Percentiles rank a stretch among this genome's conserved stretches.
Conservation (phyloP, 2,113 vertebrate genomes). For the Spilogale gracilis region DNA sequence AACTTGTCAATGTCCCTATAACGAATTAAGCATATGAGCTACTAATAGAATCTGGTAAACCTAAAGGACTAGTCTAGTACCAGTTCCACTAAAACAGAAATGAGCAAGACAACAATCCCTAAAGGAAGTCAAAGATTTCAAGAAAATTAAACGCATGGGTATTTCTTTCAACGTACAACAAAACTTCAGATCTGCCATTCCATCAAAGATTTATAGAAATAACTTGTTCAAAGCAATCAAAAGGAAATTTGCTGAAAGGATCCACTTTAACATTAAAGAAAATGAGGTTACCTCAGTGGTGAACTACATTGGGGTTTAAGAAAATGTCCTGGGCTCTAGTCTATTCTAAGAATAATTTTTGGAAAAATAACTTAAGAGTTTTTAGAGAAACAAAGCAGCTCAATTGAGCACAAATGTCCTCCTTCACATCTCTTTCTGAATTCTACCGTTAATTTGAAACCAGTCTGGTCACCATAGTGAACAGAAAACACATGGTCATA, state of each 20-base stretch:
- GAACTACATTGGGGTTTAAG: neutral
- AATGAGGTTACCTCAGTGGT: neutral
- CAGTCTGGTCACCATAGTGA: neutral
- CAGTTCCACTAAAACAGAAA: slow-evolving; percentile 30
- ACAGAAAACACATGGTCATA: neutral
- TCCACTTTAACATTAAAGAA: neutral
- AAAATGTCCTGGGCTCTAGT: neutral
- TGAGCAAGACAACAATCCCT: neutral
- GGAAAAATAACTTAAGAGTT: neutral
- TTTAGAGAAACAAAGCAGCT: neutral
- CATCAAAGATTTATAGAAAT: neutral
- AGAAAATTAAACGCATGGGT: neutral
- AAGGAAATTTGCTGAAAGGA: neutral
- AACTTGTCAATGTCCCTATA: neutral
- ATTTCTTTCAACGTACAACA: neutral
- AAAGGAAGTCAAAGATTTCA: neutral
- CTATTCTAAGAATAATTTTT: slow-evolving; percentile 52
- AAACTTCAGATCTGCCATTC: neutral
- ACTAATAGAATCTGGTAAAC: neutral
- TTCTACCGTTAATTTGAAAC: neutral
- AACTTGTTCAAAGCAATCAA: slow-evolving; percentile 11
- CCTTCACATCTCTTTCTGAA: neutral
- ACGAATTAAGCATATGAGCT: neutral
- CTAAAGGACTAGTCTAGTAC: neutral
- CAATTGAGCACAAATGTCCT: neutral